These are phyloP conservation scores for Mergus octosetaceus DNA, from an alignment of 2,797 vertebrate genomes.

Conservation along the genomic window DNA sequence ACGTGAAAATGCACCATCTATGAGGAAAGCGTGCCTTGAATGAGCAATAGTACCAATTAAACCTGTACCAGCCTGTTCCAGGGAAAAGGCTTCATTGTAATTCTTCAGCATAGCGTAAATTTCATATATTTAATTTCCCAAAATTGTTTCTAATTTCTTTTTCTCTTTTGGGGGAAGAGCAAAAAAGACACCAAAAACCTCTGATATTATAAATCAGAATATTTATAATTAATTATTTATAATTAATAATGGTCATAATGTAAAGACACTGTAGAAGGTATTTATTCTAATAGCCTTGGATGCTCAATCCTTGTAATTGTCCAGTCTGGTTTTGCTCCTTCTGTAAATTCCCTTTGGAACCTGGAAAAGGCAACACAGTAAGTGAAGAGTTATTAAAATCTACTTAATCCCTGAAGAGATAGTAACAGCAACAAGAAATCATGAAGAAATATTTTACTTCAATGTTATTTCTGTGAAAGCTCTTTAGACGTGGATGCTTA, in stretches of 20 bases:
- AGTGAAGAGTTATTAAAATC: background rate
- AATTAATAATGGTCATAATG: constrained; percentile 30
- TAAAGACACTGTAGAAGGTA: constrained; percentile 27
- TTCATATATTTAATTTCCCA: background rate
- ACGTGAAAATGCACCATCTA: background rate
- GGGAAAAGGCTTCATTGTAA: constrained; percentile 66
- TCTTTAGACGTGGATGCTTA: background rate
- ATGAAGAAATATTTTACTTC: background rate
- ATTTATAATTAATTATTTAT: constrained; percentile 50
- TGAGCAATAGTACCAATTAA: background rate
- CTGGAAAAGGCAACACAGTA: constrained; percentile 73
- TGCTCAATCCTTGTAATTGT: constrained; percentile 93
- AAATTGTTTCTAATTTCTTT: constrained; percentile 44
- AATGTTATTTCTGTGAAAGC: background rate
- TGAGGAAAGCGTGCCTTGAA: background rate
- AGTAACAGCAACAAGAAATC: background rate
- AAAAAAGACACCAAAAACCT: background rate
- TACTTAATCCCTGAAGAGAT: background rate
- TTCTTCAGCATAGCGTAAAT: background rate
- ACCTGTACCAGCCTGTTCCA: background rate
- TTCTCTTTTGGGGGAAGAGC: background rate
- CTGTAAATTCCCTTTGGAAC: constrained; percentile 95
- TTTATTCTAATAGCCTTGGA: constrained; percentile 89
- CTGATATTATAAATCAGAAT: constrained; percentile 45
- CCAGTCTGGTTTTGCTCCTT: constrained; percentile 93